Base-by-base conservation (phyloP, 2,888 invertebrate genomes). In the Drosophila falleni region DNA sequence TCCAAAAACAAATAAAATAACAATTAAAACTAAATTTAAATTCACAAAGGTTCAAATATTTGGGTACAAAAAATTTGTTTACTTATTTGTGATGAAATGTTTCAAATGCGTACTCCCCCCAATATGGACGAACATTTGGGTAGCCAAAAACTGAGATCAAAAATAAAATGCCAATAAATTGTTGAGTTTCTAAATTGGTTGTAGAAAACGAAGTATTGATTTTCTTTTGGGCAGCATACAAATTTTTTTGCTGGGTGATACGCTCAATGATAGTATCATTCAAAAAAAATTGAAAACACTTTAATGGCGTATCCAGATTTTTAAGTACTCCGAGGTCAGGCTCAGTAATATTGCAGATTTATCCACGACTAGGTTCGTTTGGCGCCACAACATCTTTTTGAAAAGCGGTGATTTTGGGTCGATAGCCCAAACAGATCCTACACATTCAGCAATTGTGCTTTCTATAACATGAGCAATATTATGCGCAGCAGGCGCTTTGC, bases 401-500 rank as follows among this genome's bases (percentile, higher is more conserved):
- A 33, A 49, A 49, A 16, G 16, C 33, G 10, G 31, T 16, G 49
- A 31, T 49, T 33, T 49, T 33, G 23, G 49, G 31, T 31, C 33
- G 49, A 49, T 31, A 31, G 31, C 31, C 31, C 31, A 31, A 31
- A 31, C 31, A 33, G 29, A 49, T 49, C 33, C 23, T 37, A 44
- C 19, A 49, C 49, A 49, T 49, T 49, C 49, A 49, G 16, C 49
- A 33, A 33, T 49, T 49, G 33, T 49, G 33, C 49, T 31, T 49
- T 49, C 33, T 49, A 16, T 33, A 49, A 33, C 63, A 64, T 64
- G 53, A 56, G 35, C 49, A 56, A 23, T 50, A 50, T 44, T 42
- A 15, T 63, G 49, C 41, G 56, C 44, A 56, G 42, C 58, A 58
- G 58, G 64, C 46, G 56, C 58, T 58, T 51, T 64, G 29, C 47